phyloP scores from a whole-genome alignment of 1,140 invertebrate genomes.

The Whitmania pigra region DNA sequence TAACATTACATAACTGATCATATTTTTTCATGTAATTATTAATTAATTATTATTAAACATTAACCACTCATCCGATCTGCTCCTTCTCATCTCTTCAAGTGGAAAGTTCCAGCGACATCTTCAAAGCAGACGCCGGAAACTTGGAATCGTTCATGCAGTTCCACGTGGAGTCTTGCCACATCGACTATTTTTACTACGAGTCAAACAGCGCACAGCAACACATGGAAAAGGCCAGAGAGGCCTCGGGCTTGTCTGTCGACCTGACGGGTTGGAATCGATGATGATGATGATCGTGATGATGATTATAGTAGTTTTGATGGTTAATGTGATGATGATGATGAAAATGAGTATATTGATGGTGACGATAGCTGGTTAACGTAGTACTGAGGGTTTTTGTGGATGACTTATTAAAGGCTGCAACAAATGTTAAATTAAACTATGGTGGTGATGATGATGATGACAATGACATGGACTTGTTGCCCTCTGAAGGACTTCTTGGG shows the following conservation, averaged over 20 bases:
- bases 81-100: too few relatives aligned
- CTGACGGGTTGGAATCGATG: conserved; percentile 46
- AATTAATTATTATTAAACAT: background rate
- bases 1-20: background rate
- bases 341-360: background rate
- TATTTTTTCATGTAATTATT: background rate
- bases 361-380: background rate
- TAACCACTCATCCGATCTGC: too few relatives aligned
- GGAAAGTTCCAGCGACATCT: too few relatives aligned
- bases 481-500: conserved; percentile 57
- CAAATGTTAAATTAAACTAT: too few relatives aligned
- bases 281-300: conserved; percentile 5
- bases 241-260: conserved; percentile 54
- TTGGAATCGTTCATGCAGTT: conserved; percentile 44
- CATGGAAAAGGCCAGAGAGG: conserved; percentile 50
- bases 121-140: too few relatives aligned
- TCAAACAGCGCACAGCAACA: conserved; percentile 54
- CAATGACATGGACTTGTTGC: background rate
- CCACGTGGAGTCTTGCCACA: conserved; percentile 59
- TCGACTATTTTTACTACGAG: conserved; percentile 61
- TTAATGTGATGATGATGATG: background rate
- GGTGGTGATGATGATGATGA: background rate
- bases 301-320: background rate
- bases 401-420: background rate
- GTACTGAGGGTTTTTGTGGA: background rate